Base-by-base conservation (phyloP, 2,113 vertebrate species). In the Percopsis transmontana region DNA sequence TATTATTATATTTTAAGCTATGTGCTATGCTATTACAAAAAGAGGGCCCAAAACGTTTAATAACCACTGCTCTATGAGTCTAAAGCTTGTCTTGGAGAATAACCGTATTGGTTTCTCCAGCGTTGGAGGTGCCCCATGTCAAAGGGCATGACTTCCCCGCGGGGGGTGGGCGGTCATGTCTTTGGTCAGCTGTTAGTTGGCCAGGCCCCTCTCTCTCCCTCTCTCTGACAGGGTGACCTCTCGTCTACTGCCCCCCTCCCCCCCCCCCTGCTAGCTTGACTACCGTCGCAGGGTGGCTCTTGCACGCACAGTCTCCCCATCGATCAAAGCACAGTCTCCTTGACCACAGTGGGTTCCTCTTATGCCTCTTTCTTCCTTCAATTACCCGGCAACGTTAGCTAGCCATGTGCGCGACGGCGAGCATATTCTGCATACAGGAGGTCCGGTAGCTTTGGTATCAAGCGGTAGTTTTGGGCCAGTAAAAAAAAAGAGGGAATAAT, bases 401-500 rank as follows among this genome's bases (percentile, higher is more conserved):
- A 62, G 10, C 60, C 24, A 20, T 1, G 0, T 53, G 19, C 4
- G 3, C 1, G 9, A 4, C 1, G 11, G 60, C 45, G 21, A 5
- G 48, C 39, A 27, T 20, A 39, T 47, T 59, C 24, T 27, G 39
- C 44, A 73, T 71, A 66, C 61, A 76, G 47, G 51, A 42, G 55
- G 66, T 60, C 24, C 15, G 5, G 62, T 65, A 44, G 53, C 64
- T 66, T 83, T 56, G 61, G 66, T 70, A 70, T 71, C 48, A 57
- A 72, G 63, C 53, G 7, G 42, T 33, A 42, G 45, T 4, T 48
- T 61, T 63, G 82, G 75, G 88, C 79, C 83, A 79, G 72, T 76
- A 18, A 7, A n/a, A 27, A 39, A 58, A 77, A 68, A 33, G n/a
- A n/a, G 18, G 33, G 83, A 77, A 87, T 83, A 80, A 86, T 88